Evolutionary conservation across 2,888 invertebrate species (phyloP).

Genomic region (Frankliniella intonsa): DNA sequence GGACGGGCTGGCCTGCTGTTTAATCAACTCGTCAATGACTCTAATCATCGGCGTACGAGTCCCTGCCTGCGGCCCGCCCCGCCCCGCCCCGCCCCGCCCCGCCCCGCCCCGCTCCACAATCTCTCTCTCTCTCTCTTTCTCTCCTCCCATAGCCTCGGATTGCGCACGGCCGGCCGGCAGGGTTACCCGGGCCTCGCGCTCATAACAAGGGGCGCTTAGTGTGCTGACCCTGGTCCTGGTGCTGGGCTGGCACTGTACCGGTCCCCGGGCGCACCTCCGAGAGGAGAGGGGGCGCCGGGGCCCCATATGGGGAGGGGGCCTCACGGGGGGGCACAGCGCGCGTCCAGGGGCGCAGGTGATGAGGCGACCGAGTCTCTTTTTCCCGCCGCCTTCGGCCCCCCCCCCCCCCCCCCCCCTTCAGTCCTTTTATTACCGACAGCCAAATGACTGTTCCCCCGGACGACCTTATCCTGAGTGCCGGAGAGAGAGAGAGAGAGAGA

Average conservation of each 20-base stretch:
- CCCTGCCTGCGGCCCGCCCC: too few relatives aligned
- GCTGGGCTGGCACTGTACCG: not conserved
- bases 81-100: too few relatives aligned
- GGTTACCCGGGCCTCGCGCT: not conserved
- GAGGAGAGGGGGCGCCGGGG: not conserved
- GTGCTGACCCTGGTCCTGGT: conserved; percentile 1
- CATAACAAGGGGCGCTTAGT: conserved; percentile 14
- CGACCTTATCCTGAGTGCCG: not conserved
- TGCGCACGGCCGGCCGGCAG: not conserved
- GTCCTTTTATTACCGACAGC: conserved; percentile 18
- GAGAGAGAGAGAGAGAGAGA: not conserved
- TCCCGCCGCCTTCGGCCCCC: not conserved
- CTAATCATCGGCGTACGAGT: too few relatives aligned
- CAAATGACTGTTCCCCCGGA: conserved; percentile 19
- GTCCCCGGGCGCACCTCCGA: conserved; percentile 8
- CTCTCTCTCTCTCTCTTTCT: not conserved
- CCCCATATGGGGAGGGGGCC: not conserved
- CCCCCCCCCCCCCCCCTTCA: not conserved
- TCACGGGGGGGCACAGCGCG: not conserved
- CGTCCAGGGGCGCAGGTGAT: not conserved
- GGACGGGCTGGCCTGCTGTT: too few relatives aligned
- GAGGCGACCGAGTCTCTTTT: not conserved
- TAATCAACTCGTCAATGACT: too few relatives aligned
- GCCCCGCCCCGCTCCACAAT: not conserved
- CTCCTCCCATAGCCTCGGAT: not conserved